A percentile compares a stretch with the other conserved stretches of the same genome.
Conservation (phyloP, 2,797 vertebrate genomes). For the Loriculus beryllinus region DNA sequence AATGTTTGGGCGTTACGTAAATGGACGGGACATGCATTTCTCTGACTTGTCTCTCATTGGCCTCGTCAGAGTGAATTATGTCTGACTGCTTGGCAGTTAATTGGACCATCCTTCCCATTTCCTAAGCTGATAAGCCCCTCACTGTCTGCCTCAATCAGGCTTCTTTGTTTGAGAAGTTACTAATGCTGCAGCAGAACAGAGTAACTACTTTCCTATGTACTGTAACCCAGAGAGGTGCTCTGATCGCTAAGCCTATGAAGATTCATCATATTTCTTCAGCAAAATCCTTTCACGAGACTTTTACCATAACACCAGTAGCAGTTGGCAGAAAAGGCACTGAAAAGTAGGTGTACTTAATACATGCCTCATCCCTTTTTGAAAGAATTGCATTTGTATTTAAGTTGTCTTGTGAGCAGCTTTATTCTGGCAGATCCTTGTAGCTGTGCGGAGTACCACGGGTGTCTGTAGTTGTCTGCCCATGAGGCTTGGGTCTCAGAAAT, state of each 20-base stretch:
- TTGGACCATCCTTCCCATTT: slow-evolving; percentile 80
- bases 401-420: background rate
- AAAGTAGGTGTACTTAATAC: slow-evolving; percentile 12
- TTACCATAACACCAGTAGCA: background rate
- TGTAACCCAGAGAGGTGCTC: slow-evolving; percentile 35
- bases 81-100: slow-evolving; percentile 79
- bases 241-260: background rate
- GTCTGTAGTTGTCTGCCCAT: background rate
- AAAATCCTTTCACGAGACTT: background rate
- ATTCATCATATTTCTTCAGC: background rate
- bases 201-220: slow-evolving; percentile 56
- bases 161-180: slow-evolving; percentile 76
- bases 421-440: background rate
- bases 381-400: background rate
- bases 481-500: background rate
- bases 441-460: accelerated
- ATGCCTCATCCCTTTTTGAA: background rate
- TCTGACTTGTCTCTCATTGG: slow-evolving; percentile 66
- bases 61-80: slow-evolving; percentile 73
- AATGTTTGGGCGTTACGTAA: slow-evolving; percentile 39
- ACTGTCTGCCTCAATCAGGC: slow-evolving; percentile 74
- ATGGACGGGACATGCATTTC: slow-evolving; percentile 37
- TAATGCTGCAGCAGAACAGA: slow-evolving; percentile 67
- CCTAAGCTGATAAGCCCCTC: slow-evolving; percentile 83
- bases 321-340: background rate